phyloP scores from a whole-genome alignment of 2,113 vertebrate species.

The Eolophus roseicapilla region DNA sequence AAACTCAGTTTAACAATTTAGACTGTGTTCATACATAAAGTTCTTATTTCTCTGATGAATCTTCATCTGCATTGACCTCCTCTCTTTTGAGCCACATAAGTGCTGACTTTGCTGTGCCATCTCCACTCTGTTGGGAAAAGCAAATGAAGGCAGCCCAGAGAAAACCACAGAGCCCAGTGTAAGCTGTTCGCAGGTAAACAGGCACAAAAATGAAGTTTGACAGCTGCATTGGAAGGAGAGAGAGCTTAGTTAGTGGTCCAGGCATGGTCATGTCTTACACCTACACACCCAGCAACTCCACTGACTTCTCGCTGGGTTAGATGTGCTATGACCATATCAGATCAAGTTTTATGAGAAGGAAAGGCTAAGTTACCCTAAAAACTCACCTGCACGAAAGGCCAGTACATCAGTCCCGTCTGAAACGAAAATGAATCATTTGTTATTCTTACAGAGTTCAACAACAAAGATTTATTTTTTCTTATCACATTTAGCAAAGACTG shows the following conservation, averaged over 20 bases:
- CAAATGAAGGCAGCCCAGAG: conserved; percentile 91
- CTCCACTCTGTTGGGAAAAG: conserved; percentile 85
- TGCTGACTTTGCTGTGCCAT: conserved; percentile 79
- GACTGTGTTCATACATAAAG: neutral
- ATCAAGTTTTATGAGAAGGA: neutral
- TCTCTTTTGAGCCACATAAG: conserved; percentile 63
- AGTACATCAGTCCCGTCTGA: conserved; percentile 88
- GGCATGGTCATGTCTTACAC: neutral
- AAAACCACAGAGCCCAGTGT: conserved; percentile 88
- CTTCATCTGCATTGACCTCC: conserved; percentile 2
- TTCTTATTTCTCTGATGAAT: conserved; percentile 57
- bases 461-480: neutral
- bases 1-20: neutral
- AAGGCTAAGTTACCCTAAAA: neutral
- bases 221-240: conserved; percentile 73
- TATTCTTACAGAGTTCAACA: neutral
- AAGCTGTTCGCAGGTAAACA: conserved; percentile 83
- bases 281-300: neutral
- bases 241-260: neutral
- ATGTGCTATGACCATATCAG: neutral
- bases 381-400: conserved; percentile 93
- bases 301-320: neutral
- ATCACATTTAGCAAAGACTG: neutral
- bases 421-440: conserved; percentile 58
- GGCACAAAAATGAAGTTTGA: conserved; percentile 90